Conservation (phyloP, 2,797 vertebrate genomes). For the Myotis daubentonii region DNA sequence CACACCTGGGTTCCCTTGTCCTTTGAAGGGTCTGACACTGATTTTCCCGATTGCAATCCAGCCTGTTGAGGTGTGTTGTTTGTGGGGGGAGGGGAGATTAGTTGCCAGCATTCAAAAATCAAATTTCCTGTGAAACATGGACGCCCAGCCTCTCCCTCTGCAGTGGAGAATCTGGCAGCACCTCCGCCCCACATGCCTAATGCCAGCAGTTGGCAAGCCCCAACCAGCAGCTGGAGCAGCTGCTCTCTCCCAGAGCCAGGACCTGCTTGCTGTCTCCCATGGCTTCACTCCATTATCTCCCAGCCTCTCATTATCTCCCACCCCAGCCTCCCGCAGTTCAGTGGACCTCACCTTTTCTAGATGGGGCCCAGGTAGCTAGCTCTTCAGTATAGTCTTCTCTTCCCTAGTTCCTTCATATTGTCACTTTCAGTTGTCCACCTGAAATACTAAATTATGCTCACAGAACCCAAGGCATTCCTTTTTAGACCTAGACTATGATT, state of each 20-base stretch:
- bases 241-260: neutral
- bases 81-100: neutral
- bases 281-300: neutral
- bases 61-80: neutral
- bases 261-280: neutral
- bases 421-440: neutral
- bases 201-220: constrained; percentile 8
- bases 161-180: neutral
- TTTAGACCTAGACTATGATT: neutral
- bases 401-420: too few species aligned
- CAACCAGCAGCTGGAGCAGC: neutral
- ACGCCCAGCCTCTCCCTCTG: neutral
- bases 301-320: neutral
- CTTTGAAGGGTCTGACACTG: neutral
- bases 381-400: too few species aligned
- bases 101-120: constrained; percentile 23
- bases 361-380: neutral
- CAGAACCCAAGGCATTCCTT: neutral
- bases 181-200: neutral
- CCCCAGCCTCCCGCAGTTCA: rapidly evolving
- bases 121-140: neutral
- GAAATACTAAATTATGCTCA: neutral
- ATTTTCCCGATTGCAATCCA: neutral
- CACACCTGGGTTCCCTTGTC: neutral
- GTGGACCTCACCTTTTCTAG: neutral